A percentile compares a stretch with the other conserved stretches of the same genome.
Evolutionary conservation across 2,797 vertebrate genomes (phyloP).

Genomic region (Hoplostethus mediterraneus): DNA sequence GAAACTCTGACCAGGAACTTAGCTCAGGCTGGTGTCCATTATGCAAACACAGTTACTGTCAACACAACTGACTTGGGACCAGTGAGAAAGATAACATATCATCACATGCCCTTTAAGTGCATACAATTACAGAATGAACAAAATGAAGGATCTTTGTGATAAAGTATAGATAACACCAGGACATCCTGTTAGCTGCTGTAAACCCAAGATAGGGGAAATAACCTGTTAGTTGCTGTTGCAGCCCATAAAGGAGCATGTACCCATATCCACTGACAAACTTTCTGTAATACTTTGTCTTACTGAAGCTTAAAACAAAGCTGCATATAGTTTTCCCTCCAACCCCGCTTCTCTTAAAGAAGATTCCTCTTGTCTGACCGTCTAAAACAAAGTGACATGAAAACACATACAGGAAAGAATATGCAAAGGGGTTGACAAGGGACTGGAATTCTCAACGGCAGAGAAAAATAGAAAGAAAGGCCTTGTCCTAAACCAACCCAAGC

Average conservation of each 20-base stretch:
- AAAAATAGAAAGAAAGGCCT: slow-evolving; percentile 38
- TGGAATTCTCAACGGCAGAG: not conserved
- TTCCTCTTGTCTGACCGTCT: not conserved
- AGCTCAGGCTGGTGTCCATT: not conserved
- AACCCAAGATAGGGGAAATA: slow-evolving; percentile 1
- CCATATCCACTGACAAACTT: not conserved
- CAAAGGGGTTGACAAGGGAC: not conserved
- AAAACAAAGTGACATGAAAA: slow-evolving; percentile 14
- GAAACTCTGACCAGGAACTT: not conserved
- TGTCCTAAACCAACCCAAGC: slow-evolving; percentile 33
- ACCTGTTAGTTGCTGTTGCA: slow-evolving; percentile 1
- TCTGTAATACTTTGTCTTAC: not conserved
- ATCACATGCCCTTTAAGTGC: not conserved
- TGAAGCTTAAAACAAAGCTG: slow-evolving; percentile 4
- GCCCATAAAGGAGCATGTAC: not conserved
- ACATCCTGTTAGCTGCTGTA: not conserved
- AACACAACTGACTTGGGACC: not conserved
- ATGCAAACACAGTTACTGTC: not conserved
- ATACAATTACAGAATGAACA: not conserved
- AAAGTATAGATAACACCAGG: slow-evolving; percentile 3
- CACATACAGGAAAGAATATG: slow-evolving; percentile 8
- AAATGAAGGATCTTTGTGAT: not conserved
- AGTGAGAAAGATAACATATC: not conserved
- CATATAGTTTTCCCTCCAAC: not conserved
- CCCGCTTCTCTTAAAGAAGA: not conserved